Percentiles rank a stretch among this genome's conserved stretches.
These are phyloP conservation scores for Chironomus tepperi DNA, from an alignment of 1,140 invertebrate genomes.

Conservation along the genomic window DNA sequence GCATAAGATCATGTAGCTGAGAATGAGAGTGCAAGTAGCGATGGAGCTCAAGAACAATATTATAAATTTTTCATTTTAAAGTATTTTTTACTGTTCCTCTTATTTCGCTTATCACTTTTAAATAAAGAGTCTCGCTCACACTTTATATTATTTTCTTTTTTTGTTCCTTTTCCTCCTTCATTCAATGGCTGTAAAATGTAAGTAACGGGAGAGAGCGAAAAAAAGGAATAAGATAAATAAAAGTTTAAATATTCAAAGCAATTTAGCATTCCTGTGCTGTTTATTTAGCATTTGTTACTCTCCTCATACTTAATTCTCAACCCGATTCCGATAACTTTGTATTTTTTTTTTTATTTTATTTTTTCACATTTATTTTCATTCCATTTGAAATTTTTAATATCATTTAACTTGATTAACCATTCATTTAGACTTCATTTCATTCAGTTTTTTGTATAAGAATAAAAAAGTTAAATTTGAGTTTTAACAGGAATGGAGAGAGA, in stretches of 20 bases:
- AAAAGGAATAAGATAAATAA: background rate
- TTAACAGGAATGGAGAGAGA: no score
- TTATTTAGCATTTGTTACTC: background rate
- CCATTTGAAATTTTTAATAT: conserved; percentile 14
- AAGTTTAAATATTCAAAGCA: conserved; percentile 9
- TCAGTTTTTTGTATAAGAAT: no score
- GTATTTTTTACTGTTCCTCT: background rate
- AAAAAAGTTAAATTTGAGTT: no score
- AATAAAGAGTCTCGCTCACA: no score
- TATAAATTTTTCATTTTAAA: conserved; percentile 10
- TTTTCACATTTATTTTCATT: background rate
- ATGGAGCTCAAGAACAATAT: background rate
- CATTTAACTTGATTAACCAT: conserved; percentile 9
- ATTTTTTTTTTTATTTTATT: no score
- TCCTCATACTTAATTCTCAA: background rate
- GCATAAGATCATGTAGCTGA: background rate
- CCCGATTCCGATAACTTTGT: no score
- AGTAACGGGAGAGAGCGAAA: no score
- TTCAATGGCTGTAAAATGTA: background rate
- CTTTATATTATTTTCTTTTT: no score
- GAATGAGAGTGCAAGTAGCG: background rate
- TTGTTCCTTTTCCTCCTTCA: background rate
- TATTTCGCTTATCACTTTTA: background rate
- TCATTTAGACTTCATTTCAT: background rate
- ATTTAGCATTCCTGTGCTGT: conserved; percentile 12